A percentile compares a stretch with the other conserved stretches of the same genome.
phyloP scores from a whole-genome alignment of 1,140 invertebrate genomes.

The Hyles vespertilio region DNA sequence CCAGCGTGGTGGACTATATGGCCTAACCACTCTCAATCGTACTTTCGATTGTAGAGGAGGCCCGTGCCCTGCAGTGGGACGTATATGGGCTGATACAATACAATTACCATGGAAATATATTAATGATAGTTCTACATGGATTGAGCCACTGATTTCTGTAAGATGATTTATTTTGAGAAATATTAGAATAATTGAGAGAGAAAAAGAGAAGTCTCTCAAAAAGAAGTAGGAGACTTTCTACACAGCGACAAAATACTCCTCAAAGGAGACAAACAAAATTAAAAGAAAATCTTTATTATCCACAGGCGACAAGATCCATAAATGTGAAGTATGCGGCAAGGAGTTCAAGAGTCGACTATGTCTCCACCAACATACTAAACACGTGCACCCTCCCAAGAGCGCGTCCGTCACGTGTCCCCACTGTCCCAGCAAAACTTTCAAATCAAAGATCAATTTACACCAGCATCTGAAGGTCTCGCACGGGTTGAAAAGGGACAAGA shows the following conservation, averaged over 20 bases:
- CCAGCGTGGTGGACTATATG: no score
- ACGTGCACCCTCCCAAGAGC: slow-evolving; percentile 27
- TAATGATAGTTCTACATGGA: no score
- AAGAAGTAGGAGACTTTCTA: no score
- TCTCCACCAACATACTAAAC: slow-evolving; percentile 29
- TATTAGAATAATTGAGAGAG: no score
- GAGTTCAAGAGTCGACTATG: slow-evolving; percentile 27
- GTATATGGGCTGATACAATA: no score
- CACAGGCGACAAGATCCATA: slow-evolving; percentile 26
- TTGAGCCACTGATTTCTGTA: no score
- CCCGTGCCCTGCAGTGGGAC: no score
- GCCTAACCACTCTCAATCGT: no score
- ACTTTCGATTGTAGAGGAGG: no score
- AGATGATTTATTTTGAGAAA: no score
- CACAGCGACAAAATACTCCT: not conserved
- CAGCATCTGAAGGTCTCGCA: slow-evolving; percentile 28
- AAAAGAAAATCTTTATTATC: not conserved
- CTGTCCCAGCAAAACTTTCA: slow-evolving; percentile 26
- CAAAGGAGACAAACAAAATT: not conserved
- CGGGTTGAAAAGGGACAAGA: slow-evolving; percentile 2
- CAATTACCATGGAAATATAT: no score
- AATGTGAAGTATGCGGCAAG: slow-evolving; percentile 26
- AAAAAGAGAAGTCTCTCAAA: no score
- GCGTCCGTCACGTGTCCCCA: slow-evolving; percentile 26
- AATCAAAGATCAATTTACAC: slow-evolving; percentile 22